A percentile compares a stretch with the other conserved stretches of the same genome.
These are phyloP conservation scores for Oceanodroma tethys DNA, from an alignment of 2,113 vertebrate genomes.

Conservation along the genomic window DNA sequence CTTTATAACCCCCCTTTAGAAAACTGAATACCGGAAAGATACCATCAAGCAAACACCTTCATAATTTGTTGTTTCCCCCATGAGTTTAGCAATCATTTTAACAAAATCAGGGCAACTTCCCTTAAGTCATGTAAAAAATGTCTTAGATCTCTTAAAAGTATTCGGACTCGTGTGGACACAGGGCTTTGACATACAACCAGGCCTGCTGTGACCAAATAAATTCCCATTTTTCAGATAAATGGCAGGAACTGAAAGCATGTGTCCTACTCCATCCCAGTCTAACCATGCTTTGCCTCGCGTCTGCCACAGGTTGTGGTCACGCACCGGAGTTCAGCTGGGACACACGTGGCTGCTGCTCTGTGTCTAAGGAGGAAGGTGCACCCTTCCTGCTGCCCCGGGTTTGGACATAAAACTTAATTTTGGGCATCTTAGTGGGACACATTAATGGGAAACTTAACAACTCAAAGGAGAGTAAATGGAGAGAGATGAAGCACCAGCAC, in stretches of 20 bases:
- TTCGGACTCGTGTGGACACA: neutral
- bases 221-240: neutral
- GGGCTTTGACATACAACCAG: neutral
- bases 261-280: accelerated
- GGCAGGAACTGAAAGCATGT: neutral
- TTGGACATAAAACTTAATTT: neutral
- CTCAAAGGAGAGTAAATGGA: neutral
- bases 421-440: neutral
- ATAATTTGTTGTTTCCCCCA: neutral
- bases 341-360: neutral
- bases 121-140: neutral
- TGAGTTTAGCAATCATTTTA: neutral
- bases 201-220: neutral
- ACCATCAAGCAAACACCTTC: neutral
- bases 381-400: neutral
- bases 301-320: neutral
- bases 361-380: neutral
- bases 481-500: neutral
- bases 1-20: neutral
- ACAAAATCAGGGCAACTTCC: neutral
- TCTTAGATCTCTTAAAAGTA: neutral
- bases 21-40: neutral
- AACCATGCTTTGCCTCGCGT: accelerated
- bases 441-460: neutral
- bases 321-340: neutral